Conservation (phyloP, 2,797 vertebrate species). For the Gambelia wislizenii region DNA sequence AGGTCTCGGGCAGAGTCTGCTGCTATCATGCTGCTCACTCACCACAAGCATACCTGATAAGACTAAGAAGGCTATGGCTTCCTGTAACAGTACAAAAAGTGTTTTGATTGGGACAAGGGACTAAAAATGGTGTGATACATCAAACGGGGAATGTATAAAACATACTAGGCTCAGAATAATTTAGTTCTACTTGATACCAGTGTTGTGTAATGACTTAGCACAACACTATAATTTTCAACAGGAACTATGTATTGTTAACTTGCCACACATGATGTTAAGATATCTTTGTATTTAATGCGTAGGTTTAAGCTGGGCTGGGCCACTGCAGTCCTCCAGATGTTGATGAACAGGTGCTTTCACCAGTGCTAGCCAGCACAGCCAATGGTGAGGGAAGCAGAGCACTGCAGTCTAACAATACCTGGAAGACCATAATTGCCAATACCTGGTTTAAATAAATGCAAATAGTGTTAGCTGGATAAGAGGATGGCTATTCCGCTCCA, state of each 20-base stretch:
- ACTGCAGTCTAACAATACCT: no score
- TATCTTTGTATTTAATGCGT: no score
- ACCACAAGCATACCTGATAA: background rate
- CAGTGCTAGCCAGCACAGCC: no score
- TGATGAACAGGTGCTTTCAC: no score
- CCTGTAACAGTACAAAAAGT: background rate
- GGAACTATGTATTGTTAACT: background rate
- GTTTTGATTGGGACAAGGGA: accelerated
- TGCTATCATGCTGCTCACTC: background rate
- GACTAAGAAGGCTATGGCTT: background rate
- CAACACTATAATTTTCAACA: background rate
- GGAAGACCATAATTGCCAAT: no score
- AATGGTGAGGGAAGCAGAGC: no score
- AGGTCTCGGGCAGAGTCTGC: background rate
- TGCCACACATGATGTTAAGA: background rate
- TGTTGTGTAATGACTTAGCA: background rate
- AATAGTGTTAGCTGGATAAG: background rate
- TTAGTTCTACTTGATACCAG: background rate
- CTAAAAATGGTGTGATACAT: background rate
- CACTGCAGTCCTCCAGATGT: no score
- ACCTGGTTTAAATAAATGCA: background rate
- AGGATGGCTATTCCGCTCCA: background rate
- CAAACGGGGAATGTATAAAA: background rate
- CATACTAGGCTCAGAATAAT: background rate
- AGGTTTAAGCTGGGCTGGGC: no score